Conservation (phyloP, 1,140 invertebrate species). For the Tyrophagus putrescentiae region DNA sequence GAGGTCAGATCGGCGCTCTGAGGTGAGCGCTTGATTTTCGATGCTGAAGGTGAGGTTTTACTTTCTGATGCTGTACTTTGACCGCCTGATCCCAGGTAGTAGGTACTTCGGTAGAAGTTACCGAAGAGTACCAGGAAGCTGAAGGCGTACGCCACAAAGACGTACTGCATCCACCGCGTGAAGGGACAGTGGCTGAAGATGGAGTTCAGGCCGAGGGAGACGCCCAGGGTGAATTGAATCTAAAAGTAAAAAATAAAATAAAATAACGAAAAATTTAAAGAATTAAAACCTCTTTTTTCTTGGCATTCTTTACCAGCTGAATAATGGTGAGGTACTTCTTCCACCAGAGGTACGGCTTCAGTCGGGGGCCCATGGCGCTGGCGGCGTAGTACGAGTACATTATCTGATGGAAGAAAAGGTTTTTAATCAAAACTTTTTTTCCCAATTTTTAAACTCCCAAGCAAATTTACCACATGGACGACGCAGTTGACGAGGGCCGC, state of each 20-base stretch:
- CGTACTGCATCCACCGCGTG: constrained; percentile 84
- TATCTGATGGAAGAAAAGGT: too few species aligned
- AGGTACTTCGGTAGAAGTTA: constrained; percentile 73
- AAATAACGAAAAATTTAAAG: too few species aligned
- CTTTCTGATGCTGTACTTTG: too few species aligned
- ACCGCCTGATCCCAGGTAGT: too few species aligned
- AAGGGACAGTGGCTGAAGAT: constrained; percentile 68
- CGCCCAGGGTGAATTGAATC: constrained; percentile 72
- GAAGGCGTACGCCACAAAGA: constrained; percentile 73
- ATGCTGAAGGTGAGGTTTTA: too few species aligned
- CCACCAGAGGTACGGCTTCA: constrained; percentile 76
- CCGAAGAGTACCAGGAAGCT: constrained; percentile 78
- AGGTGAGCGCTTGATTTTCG: too few species aligned
- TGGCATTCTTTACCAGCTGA: constrained; percentile 41
- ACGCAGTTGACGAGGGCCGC: constrained; percentile 77
- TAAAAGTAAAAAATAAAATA: too few species aligned
- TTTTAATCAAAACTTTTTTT: too few species aligned
- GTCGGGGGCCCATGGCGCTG: constrained; percentile 57
- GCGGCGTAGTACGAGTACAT: constrained; percentile 88
- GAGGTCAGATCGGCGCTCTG: too few species aligned
- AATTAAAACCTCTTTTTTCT: too few species aligned
- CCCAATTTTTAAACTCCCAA: too few species aligned
- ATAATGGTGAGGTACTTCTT: constrained; percentile 60
- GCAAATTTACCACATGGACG: constrained; percentile 72
- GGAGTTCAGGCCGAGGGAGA: constrained; percentile 64